Evolutionary conservation across 2,113 vertebrate genomes (phyloP).

Genomic region (Sebastes schlegelii): DNA sequence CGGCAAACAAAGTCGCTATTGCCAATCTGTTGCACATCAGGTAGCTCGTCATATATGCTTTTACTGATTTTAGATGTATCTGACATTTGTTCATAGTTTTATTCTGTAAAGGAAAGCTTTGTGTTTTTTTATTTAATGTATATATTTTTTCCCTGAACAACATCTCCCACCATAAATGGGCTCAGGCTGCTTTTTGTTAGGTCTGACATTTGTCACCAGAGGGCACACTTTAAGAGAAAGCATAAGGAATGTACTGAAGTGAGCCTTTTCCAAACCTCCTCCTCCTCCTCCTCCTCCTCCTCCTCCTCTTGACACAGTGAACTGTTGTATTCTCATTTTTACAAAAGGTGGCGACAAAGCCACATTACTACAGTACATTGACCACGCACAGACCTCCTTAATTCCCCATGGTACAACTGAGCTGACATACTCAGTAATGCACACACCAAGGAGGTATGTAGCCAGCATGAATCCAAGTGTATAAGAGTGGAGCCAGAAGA

Average conservation of each 20-base stretch:
- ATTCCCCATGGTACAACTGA: not conserved
- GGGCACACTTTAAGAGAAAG: conserved; percentile 41
- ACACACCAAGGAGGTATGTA: not conserved
- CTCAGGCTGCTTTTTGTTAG: conserved; percentile 13
- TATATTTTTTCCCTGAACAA: not conserved
- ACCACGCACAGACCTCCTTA: not conserved
- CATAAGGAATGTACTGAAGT: not conserved
- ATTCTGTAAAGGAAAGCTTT: not conserved
- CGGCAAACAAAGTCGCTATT: not conserved
- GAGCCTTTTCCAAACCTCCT: not conserved
- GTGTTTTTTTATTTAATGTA: not conserved
- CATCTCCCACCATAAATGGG: not conserved
- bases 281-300: conserved; percentile 7
- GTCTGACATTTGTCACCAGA: conserved; percentile 39
- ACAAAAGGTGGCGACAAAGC: conserved; percentile 66
- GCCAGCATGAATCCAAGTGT: not conserved
- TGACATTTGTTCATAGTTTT: not conserved
- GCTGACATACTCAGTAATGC: not conserved
- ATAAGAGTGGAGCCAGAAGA: not conserved
- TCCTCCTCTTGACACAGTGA: not conserved
- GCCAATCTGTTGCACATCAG: not conserved
- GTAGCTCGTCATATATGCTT: not conserved
- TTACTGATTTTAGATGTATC: not conserved
- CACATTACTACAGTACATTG: not conserved
- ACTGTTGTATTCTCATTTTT: conserved; percentile 28